Evolutionary conservation across 2,113 vertebrate genomes (phyloP).

Genomic region (Silurus glanis): DNA sequence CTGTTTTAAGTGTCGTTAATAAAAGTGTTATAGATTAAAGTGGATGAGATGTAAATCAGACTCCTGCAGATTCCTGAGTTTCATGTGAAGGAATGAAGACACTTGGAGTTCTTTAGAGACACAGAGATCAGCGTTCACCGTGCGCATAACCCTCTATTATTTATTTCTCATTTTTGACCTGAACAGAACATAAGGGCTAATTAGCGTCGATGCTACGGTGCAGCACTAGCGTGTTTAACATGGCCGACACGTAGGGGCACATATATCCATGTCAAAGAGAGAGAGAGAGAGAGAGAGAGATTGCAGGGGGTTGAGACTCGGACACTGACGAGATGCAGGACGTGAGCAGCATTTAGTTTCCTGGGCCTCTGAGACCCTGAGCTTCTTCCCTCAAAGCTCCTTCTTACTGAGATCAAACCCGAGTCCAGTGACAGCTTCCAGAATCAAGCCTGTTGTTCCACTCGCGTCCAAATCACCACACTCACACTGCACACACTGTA

Average conservation of each 20-base stretch:
- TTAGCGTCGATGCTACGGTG: constrained; percentile 12
- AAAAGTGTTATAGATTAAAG: constrained; percentile 2
- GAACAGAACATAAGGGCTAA: constrained; percentile 31
- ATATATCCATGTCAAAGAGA: constrained; percentile 27
- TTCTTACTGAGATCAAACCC: constrained; percentile 26
- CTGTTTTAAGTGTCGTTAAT: background rate
- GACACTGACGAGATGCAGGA: constrained; percentile 34
- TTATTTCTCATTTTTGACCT: background rate
- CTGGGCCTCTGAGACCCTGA: background rate
- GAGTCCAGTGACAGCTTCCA: constrained; percentile 18
- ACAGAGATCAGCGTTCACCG: constrained; percentile 35
- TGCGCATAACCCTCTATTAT: background rate
- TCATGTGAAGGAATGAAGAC: too few species aligned
- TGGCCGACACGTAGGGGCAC: constrained; percentile 27
- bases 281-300: background rate
- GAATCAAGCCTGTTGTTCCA: constrained; percentile 2
- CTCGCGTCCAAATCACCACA: constrained; percentile 23
- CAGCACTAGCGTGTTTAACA: constrained; percentile 14
- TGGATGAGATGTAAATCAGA: background rate
- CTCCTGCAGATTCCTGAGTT: background rate
- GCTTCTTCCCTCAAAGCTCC: constrained; percentile 5
- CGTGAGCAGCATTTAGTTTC: constrained; percentile 27
- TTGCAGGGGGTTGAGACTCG: constrained; percentile 12
- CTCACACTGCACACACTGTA: too few species aligned
- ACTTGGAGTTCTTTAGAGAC: constrained; percentile 49